Conservation (phyloP, 2,113 vertebrate genomes). For the Pluvialis apricaria region DNA sequence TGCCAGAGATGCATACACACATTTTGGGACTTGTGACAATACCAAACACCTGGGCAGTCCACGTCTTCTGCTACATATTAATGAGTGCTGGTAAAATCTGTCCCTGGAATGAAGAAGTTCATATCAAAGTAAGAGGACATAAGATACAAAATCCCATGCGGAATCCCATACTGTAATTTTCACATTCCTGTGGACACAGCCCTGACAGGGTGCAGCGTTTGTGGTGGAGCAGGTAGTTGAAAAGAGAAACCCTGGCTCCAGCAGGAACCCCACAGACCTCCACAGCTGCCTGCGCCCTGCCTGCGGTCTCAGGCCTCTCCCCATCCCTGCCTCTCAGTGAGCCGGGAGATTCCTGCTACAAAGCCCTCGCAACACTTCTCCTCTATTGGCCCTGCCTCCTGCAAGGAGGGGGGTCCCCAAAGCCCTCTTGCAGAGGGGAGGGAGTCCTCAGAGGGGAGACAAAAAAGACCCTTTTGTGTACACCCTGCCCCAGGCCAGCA, state of each 20-base stretch:
- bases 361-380: not conserved
- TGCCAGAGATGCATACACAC: not conserved
- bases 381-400: not conserved
- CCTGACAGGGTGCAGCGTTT: not conserved
- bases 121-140: not conserved
- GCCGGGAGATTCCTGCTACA: not conserved
- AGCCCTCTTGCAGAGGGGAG: not conserved
- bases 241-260: not conserved
- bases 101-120: not conserved
- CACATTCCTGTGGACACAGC: not conserved
- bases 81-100: not conserved
- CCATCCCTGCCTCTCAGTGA: not conserved
- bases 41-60: not conserved
- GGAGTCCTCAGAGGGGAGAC: not conserved
- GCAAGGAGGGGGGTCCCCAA: not conserved
- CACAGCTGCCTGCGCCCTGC: not conserved
- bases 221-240: not conserved
- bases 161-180: not conserved
- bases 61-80: not conserved
- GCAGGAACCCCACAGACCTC: not conserved
- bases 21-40: not conserved
- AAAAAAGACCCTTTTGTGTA: not conserved
- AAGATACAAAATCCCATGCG: not conserved
- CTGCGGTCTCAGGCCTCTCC: accelerated
- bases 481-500: not conserved